phyloP scores from a whole-genome alignment of 2,797 vertebrate genomes.

The Spondyliosoma cantharus region DNA sequence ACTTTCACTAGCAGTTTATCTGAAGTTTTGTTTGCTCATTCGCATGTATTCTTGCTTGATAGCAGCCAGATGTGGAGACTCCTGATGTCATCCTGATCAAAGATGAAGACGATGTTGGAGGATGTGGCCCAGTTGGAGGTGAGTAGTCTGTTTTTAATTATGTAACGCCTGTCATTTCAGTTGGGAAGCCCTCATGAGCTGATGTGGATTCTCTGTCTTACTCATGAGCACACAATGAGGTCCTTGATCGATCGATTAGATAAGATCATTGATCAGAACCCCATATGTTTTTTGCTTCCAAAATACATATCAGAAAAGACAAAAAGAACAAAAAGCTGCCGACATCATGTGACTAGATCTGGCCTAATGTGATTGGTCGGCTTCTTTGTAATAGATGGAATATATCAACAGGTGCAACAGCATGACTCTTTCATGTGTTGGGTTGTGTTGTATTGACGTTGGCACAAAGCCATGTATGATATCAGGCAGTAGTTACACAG shows the following conservation, averaged over 20 bases:
- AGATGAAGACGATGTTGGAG: slow-evolving; percentile 78
- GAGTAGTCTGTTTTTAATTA: slow-evolving; percentile 25
- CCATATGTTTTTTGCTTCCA: not conserved
- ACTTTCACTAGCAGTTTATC: not conserved
- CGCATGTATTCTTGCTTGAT: slow-evolving; percentile 1
- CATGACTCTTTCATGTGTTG: not conserved
- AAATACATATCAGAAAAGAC: not conserved
- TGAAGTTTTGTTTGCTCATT: not conserved
- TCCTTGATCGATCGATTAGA: not conserved
- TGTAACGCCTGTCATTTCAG: not conserved
- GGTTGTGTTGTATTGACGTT: not conserved
- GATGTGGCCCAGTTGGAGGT: slow-evolving; percentile 59
- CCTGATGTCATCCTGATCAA: slow-evolving; percentile 82
- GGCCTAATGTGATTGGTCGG: not conserved
- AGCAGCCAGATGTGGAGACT: slow-evolving; percentile 68
- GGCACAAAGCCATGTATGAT: not conserved
- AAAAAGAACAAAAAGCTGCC: not conserved
- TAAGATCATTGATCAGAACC: not conserved
- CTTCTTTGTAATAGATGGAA: not conserved
- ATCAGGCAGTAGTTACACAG: not conserved
- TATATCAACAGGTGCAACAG: not conserved
- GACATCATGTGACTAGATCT: not conserved
- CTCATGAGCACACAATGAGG: not conserved
- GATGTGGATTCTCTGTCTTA: not conserved
- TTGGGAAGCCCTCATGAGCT: not conserved